phyloP scores from a whole-genome alignment of 1,140 invertebrate species.

The Pseudomyrmex dendroicus region DNA sequence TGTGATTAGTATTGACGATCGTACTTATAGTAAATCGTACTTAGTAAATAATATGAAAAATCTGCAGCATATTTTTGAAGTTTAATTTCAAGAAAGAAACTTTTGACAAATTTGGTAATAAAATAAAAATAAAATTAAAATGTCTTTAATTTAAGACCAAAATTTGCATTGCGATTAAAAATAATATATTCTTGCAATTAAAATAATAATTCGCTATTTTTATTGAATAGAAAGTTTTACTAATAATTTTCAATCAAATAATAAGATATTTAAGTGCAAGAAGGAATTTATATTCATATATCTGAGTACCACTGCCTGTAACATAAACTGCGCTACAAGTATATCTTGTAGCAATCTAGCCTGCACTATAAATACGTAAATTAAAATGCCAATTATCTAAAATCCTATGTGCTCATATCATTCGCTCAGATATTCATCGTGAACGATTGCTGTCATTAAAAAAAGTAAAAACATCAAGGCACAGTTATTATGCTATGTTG shows the following conservation, averaged over 20 bases:
- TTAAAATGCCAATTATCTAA: slow-evolving; percentile 60
- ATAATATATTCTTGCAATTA: slow-evolving; percentile 1
- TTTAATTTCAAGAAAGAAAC: not conserved
- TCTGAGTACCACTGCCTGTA: slow-evolving; percentile 53
- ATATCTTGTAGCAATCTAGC: slow-evolving; percentile 65
- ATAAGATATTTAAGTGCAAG: not conserved
- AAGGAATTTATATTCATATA: not conserved
- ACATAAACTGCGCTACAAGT: slow-evolving; percentile 63
- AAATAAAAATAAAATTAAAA: not conserved
- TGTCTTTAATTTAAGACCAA: not conserved
- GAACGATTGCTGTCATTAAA: slow-evolving; percentile 23
- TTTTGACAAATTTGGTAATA: not conserved
- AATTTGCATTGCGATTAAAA: too few species aligned
- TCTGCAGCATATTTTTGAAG: not conserved
- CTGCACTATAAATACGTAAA: slow-evolving; percentile 51
- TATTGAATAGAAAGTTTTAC: not conserved
- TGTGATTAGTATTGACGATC: slow-evolving; percentile 37
- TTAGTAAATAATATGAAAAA: not conserved
- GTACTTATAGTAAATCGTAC: not conserved
- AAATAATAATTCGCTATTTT: slow-evolving; percentile 3
- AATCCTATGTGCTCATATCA: slow-evolving; percentile 63
- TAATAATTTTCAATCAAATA: too few species aligned
- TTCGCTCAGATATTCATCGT: slow-evolving; percentile 61
- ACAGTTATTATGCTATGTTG: slow-evolving; percentile 11
- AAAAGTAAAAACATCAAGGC: slow-evolving; percentile 2